Evolutionary conservation across 2,888 invertebrate species (phyloP).

Genomic region (Folsomia manolachei): DNA sequence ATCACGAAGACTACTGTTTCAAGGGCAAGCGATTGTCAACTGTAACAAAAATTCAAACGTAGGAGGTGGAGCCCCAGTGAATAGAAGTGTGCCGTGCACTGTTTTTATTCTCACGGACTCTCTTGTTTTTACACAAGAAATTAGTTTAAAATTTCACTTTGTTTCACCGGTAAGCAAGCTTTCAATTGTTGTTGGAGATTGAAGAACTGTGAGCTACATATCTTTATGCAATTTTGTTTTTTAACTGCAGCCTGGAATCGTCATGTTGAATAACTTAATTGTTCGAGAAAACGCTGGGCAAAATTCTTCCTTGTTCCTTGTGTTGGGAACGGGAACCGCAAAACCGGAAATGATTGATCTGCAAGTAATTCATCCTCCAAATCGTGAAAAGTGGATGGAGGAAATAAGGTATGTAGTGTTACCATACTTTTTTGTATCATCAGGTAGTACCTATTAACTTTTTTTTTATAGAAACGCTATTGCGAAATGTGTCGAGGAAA

Average conservation of each 20-base stretch:
- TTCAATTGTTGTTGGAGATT: conserved; percentile 7
- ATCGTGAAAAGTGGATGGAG: conserved; percentile 85
- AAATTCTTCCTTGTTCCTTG: conserved; percentile 79
- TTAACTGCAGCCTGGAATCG: conserved; percentile 90
- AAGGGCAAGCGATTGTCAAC: conserved; percentile 45
- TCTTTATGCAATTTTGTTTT: conserved; percentile 45
- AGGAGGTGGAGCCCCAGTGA: conserved; percentile 25
- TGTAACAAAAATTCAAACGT: conserved; percentile 37
- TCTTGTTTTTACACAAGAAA: conserved; percentile 47
- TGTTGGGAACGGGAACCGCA: conserved; percentile 77
- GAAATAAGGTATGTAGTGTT: conserved; percentile 65
- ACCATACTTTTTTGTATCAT: neutral
- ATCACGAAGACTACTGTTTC: conserved; percentile 45
- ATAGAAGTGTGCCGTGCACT: conserved; percentile 41
- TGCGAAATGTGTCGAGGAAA: conserved; percentile 44
- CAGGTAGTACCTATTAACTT: neutral
- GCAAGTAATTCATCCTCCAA: conserved; percentile 79
- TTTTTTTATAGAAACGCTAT: conserved; percentile 41
- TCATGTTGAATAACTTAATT: conserved; percentile 83
- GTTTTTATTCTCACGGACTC: conserved; percentile 49
- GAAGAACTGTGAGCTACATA: neutral
- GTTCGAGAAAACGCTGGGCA: conserved; percentile 92
- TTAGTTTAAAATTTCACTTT: conserved; percentile 46
- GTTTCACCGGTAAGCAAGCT: conserved; percentile 43
- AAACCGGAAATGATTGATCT: conserved; percentile 97